Percentiles rank a stretch among this genome's conserved stretches.
phyloP scores from a whole-genome alignment of 2,888 invertebrate genomes.

The Stenolophus ochropezus region DNA sequence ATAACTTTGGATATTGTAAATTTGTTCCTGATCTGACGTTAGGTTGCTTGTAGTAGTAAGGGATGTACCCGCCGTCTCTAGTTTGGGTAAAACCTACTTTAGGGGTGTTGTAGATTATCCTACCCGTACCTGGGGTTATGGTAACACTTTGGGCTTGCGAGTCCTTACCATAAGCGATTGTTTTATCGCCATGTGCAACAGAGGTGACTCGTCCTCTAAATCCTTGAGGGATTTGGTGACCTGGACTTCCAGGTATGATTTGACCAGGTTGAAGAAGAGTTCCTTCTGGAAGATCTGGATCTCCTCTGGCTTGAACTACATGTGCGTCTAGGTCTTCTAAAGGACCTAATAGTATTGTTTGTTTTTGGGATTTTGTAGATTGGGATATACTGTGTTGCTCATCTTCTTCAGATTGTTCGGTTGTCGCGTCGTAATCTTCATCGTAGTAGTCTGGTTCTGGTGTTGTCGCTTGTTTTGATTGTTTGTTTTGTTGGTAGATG shows the following conservation, averaged over 20 bases:
- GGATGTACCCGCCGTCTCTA: slow-evolving; percentile 68
- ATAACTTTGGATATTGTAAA: slow-evolving; percentile 79
- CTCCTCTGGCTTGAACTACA: slow-evolving; percentile 77
- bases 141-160: slow-evolving; percentile 82
- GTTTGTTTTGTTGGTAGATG: not conserved
- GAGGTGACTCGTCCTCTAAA: slow-evolving; percentile 81
- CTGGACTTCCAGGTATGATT: slow-evolving; percentile 80
- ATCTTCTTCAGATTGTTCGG: slow-evolving; percentile 60
- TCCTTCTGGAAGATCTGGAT: slow-evolving; percentile 74
- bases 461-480: not conserved
- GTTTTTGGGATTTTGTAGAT: slow-evolving; percentile 76
- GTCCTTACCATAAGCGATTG: slow-evolving; percentile 78
- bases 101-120: slow-evolving; percentile 69
- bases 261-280: slow-evolving; percentile 80
- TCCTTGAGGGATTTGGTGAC: slow-evolving; percentile 81
- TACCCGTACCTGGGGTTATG: slow-evolving; percentile 69
- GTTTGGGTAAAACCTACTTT: slow-evolving; percentile 68
- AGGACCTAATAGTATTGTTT: slow-evolving; percentile 78
- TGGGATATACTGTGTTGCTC: slow-evolving; percentile 72
- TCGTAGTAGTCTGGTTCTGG: slow-evolving; percentile 68
- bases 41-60: slow-evolving; percentile 69
- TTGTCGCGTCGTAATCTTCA: slow-evolving; percentile 77
- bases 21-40: slow-evolving; percentile 70
- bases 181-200: slow-evolving; percentile 77
- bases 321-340: slow-evolving; percentile 74